phyloP scores from a whole-genome alignment of 2,888 invertebrate genomes.

The Dimorphilus gyrociliatus region DNA sequence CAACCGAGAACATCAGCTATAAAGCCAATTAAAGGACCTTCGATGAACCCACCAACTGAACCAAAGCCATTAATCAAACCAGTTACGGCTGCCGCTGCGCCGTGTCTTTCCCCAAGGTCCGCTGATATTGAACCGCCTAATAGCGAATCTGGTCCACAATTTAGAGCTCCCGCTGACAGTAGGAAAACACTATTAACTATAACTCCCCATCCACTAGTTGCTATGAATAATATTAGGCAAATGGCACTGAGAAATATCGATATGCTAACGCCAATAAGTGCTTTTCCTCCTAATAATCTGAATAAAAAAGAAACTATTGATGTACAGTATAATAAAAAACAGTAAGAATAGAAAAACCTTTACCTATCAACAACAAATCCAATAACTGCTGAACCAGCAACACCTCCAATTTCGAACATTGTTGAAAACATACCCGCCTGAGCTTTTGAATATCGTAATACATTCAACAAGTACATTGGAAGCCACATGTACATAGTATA shows the following conservation, averaged over 20 bases:
- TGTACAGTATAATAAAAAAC: background rate
- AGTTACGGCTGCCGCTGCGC: constrained; percentile 39
- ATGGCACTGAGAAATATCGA: constrained; percentile 30
- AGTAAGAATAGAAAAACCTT: too few species aligned
- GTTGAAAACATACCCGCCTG: constrained; percentile 39
- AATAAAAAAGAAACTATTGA: constrained; percentile 4
- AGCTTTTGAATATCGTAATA: constrained; percentile 33
- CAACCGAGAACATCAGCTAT: constrained; percentile 37
- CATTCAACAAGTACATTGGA: constrained; percentile 37
- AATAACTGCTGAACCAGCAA: constrained; percentile 37
- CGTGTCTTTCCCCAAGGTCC: constrained; percentile 39
- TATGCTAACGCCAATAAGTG: constrained; percentile 30
- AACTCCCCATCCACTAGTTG: constrained; percentile 36
- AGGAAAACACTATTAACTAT: constrained; percentile 34
- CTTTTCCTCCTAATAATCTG: constrained; percentile 31
- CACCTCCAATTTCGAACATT: constrained; percentile 41
- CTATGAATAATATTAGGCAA: constrained; percentile 29
- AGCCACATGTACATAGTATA: constrained; percentile 42
- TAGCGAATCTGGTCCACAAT: constrained; percentile 40
- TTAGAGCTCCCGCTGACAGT: constrained; percentile 37
- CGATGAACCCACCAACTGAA: constrained; percentile 39
- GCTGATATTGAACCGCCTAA: constrained; percentile 29
- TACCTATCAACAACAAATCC: constrained; percentile 37
- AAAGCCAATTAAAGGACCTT: constrained; percentile 40
- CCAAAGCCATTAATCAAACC: constrained; percentile 41